Percentiles rank a stretch among this genome's conserved stretches.
These are phyloP conservation scores for Eupithecia centaureata DNA, from an alignment of 2,888 invertebrate genomes.

Conservation along the genomic window DNA sequence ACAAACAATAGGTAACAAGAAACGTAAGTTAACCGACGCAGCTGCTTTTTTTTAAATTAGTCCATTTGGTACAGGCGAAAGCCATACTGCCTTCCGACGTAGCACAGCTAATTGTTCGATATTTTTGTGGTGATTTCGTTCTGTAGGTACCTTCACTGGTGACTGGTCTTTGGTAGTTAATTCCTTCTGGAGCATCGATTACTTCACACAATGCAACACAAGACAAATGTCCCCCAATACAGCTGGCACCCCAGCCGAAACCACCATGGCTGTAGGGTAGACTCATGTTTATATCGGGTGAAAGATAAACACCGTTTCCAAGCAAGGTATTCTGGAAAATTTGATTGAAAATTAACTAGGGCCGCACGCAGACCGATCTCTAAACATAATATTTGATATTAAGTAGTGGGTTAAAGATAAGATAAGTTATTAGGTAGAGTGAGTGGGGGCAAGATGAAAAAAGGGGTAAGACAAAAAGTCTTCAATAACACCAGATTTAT, in stretches of 20 bases:
- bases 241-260: conserved; percentile 90
- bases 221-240: conserved; percentile 89
- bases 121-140: not conserved
- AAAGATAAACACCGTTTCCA: conserved; percentile 90
- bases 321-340: conserved; percentile 84
- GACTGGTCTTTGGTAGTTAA: conserved; percentile 80
- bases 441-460: too few species aligned
- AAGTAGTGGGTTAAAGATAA: too few species aligned
- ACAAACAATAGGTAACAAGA: too few species aligned
- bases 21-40: too few species aligned
- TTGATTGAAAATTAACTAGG: not conserved
- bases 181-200: conserved; percentile 87
- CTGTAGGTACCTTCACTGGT: conserved; percentile 65
- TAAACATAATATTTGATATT: too few species aligned
- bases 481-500: too few species aligned
- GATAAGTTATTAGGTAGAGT: too few species aligned
- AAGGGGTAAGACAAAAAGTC: too few species aligned
- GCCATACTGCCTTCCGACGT: too few species aligned
- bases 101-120: not conserved
- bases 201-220: conserved; percentile 92
- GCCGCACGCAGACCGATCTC: not conserved
- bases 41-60: too few species aligned
- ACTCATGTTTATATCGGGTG: conserved; percentile 88
- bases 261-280: conserved; percentile 89
- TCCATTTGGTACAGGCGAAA: too few species aligned